These are phyloP conservation scores for Melospiza georgiana DNA, from an alignment of 2,113 vertebrate genomes.

Conservation along the genomic window DNA sequence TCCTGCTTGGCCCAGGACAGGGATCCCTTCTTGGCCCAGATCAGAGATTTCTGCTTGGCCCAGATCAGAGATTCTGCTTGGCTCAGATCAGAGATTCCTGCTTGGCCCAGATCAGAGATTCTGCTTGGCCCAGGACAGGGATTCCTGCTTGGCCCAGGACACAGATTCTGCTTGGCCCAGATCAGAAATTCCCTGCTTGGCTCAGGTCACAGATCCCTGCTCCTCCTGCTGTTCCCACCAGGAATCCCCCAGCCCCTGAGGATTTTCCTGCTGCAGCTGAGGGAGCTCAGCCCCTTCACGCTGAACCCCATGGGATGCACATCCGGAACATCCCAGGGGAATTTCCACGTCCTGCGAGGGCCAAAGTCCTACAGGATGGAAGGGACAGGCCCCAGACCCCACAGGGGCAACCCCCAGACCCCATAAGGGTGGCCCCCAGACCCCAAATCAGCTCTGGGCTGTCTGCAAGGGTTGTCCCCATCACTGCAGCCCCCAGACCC, in stretches of 20 bases:
- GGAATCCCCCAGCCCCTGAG: rapidly evolving
- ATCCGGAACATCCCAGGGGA: rapidly evolving
- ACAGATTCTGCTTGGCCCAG: not conserved
- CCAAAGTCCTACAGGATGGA: rapidly evolving
- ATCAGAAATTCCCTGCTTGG: not conserved
- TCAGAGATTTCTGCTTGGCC: rapidly evolving
- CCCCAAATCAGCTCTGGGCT: no score
- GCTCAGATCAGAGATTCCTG: not conserved
- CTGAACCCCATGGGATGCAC: rapidly evolving
- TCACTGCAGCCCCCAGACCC: no score
- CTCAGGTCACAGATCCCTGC: rapidly evolving
- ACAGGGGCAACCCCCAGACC: not conserved
- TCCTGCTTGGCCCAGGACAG: rapidly evolving
- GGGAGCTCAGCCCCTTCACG: no score
- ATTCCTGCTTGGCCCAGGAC: no score
- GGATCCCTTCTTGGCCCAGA: not conserved
- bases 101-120: rapidly evolving
- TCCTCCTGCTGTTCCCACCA: not conserved
- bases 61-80: no score
- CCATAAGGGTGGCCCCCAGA: no score
- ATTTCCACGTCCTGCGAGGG: not conserved
- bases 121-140: rapidly evolving
- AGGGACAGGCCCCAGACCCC: not conserved
- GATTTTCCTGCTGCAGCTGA: not conserved
- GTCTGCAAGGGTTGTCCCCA: no score